These are phyloP conservation scores for Hyphantria cunea DNA, from an alignment of 1,140 invertebrate species.

Conservation along the genomic window DNA sequence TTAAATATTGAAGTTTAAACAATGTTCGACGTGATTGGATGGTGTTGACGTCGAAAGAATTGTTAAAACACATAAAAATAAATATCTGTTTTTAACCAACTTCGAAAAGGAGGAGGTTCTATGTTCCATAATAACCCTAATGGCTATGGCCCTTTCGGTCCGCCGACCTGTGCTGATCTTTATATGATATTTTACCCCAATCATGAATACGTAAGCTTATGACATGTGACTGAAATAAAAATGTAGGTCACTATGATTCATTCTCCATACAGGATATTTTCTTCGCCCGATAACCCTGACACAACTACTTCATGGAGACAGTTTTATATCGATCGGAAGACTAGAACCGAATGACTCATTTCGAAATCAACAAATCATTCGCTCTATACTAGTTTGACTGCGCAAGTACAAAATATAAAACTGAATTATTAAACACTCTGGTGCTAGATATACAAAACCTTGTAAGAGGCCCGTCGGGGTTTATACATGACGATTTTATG, in stretches of 20 bases:
- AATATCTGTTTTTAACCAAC: too few species aligned
- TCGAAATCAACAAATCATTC: neutral
- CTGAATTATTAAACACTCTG: neutral
- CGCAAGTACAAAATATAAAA: neutral
- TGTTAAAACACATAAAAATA: neutral
- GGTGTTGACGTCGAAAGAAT: neutral
- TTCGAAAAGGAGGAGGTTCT: too few species aligned
- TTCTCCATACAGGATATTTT: too few species aligned
- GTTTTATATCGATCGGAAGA: neutral
- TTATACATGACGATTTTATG: neutral
- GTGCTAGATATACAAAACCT: neutral
- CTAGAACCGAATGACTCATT: neutral
- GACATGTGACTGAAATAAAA: too few species aligned
- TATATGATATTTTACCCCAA: too few species aligned
- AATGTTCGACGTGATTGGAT: neutral
- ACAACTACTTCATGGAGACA: neutral
- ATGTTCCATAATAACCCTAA: too few species aligned
- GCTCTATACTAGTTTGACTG: neutral
- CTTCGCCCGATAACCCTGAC: too few species aligned
- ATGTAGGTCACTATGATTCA: too few species aligned
- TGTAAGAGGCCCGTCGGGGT: neutral
- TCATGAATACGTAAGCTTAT: too few species aligned
- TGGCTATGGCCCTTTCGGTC: too few species aligned
- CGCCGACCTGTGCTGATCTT: too few species aligned
- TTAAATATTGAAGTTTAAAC: slow-evolving; percentile 3